Base-by-base conservation (phyloP, 23 tunicate genomes). In the Ciona savignyi region DNA sequence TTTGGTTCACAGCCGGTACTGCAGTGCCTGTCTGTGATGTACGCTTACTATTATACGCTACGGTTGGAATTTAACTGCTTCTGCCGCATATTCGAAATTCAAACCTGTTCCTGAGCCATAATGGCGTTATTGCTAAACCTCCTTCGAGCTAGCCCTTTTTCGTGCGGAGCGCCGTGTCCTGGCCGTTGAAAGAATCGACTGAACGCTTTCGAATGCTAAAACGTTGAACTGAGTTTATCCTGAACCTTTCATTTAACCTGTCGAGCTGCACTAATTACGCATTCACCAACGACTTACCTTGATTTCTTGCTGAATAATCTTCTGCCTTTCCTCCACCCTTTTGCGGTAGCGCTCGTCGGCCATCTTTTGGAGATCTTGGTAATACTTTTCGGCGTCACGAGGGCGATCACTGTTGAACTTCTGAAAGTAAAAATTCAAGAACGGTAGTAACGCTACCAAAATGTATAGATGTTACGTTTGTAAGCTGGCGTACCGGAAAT, bases 361-460 rank as follows among this genome's bases (percentile, higher is more conserved):
- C 86, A 84, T 86, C 42, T 72, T 74, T 68, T 88, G 86, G 23
- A 88, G 72, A 32, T 82, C 84, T 42, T 80, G 79, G 68, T 82
- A 88, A 61, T 88, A 88, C 26, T 72, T 67, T 42, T 88, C 96
- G 1, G 81, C 86, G 35, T 87, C 85, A 32, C 86, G 33, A 9
- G 95, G 95, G 25, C 95, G 74, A 51, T 81, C 86, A 3, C 61
- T 25, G 29, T 79, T 85, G 29, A 87, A 81, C 65, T 87, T 87
- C 85, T 81, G 34, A 25, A 28, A 23, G 49, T 72, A 87, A n/a
- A n/a, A n/a, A n/a, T n/a, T n/a, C n/a, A n/a, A n/a, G n/a, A n/a
- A n/a, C n/a, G n/a, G n/a, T n/a, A n/a, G n/a, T n/a, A n/a, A n/a
- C n/a, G n/a, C n/a, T n/a, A n/a, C n/a, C n/a, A n/a, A n/a, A n/a